Evolutionary conservation across 2,888 invertebrate species (phyloP).

Genomic region (Dryocosmus kuriphilus): DNA sequence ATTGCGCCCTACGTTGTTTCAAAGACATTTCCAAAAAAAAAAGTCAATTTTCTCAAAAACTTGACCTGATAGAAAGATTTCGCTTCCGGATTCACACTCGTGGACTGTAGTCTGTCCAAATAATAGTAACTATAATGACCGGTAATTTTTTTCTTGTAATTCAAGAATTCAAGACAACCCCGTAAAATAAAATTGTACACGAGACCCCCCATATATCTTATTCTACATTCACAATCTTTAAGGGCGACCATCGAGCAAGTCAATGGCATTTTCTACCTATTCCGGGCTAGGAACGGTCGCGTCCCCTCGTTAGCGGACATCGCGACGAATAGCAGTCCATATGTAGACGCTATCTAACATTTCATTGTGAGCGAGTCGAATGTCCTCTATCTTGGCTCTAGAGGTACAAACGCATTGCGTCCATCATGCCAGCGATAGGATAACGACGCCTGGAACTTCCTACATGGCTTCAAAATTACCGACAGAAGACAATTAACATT

Average conservation of each 20-base stretch:
- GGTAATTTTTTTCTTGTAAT: too few species aligned
- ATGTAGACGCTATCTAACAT: conserved; percentile 32
- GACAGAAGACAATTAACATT: conserved; percentile 68
- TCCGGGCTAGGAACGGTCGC: neutral
- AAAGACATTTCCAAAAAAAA: too few species aligned
- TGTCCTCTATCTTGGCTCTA: conserved; percentile 55
- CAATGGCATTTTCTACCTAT: neutral
- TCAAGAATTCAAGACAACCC: too few species aligned
- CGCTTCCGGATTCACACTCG: too few species aligned
- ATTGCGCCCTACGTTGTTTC: too few species aligned
- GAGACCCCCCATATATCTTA: neutral
- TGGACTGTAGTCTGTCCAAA: too few species aligned
- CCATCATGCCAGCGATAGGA: conserved; percentile 71
- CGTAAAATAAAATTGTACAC: too few species aligned
- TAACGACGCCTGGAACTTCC: conserved; percentile 68
- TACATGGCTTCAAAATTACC: conserved; percentile 68
- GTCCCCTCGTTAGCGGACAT: conserved; percentile 28
- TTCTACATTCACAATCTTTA: neutral
- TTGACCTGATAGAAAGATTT: too few species aligned
- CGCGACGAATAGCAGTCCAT: conserved; percentile 12
- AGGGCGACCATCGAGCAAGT: neutral
- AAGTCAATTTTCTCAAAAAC: too few species aligned
- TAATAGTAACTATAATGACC: too few species aligned
- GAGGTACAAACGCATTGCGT: conserved; percentile 57
- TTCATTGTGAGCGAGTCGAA: conserved; percentile 52